Evolutionary conservation across 2,888 invertebrate genomes (phyloP).

Genomic region (Hemicrepidius hirtus): DNA sequence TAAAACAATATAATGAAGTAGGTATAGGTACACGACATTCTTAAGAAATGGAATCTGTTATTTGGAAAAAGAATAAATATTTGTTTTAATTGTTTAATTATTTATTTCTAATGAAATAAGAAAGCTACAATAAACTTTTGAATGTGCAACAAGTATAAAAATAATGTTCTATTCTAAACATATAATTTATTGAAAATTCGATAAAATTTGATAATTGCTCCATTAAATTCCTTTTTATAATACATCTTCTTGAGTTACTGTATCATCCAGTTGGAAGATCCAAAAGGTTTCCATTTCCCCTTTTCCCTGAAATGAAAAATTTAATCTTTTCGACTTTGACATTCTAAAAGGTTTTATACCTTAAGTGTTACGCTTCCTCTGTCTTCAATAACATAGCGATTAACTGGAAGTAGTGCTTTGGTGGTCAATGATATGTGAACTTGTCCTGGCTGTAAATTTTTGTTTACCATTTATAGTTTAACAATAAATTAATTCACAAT

Average conservation of each 20-base stretch:
- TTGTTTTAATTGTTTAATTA: too few relatives aligned
- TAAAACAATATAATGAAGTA: background rate
- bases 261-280: conserved; percentile 12
- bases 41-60: too few relatives aligned
- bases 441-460: conserved; percentile 76
- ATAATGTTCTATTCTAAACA: too few relatives aligned
- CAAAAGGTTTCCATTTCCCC: conserved; percentile 80
- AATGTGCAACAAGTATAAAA: too few relatives aligned
- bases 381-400: conserved; percentile 80
- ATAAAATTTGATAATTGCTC: background rate
- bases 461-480: background rate
- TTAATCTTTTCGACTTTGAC: too few relatives aligned
- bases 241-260: background rate
- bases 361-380: conserved; percentile 88
- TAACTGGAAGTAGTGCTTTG: conserved; percentile 78
- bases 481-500: background rate
- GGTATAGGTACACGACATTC: too few relatives aligned
- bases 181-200: too few relatives aligned
- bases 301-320: conserved; percentile 80
- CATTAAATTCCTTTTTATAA: background rate
- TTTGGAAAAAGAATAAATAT: too few relatives aligned
- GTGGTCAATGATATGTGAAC: conserved; percentile 86
- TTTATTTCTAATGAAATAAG: too few relatives aligned
- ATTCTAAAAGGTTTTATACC: conserved; percentile 70
- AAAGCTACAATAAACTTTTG: too few relatives aligned